A percentile compares a stretch with the other conserved stretches of the same genome.
Evolutionary conservation across 2,113 vertebrate genomes (phyloP).

Genomic region (Anhinga anhinga): DNA sequence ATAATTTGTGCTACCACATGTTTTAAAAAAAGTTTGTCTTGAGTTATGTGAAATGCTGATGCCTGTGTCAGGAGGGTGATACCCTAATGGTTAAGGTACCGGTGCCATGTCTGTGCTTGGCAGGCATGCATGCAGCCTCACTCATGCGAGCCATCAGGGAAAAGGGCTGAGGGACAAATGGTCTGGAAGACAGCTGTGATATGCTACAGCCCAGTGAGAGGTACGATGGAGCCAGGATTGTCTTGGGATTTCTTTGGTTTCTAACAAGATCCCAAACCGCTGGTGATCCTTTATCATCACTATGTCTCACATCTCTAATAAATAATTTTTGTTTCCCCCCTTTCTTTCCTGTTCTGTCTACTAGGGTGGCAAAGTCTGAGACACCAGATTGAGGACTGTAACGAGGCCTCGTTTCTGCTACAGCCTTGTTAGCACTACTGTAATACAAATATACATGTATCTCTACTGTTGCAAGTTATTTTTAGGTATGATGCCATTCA

Average conservation of each 20-base stretch:
- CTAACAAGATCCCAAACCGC: not conserved
- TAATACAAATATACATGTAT: not conserved
- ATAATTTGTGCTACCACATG: not conserved
- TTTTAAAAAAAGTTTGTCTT: not conserved
- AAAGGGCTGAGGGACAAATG: not conserved
- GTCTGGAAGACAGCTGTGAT: not conserved
- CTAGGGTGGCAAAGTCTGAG: not conserved
- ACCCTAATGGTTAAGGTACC: fast-evolving
- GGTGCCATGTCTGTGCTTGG: not conserved
- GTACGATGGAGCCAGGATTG: fast-evolving
- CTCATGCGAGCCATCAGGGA: not conserved
- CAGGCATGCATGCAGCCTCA: fast-evolving
- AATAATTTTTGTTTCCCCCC: not conserved
- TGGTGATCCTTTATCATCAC: not conserved
- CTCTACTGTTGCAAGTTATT: not conserved
- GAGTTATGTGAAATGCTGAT: not conserved
- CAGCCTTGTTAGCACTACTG: not conserved
- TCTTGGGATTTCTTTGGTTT: not conserved
- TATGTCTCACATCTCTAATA: not conserved
- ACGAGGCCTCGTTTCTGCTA: not conserved
- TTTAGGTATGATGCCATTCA: not conserved
- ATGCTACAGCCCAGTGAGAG: not conserved
- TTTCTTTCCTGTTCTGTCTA: not conserved
- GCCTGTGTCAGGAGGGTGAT: not conserved
- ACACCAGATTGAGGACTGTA: no score